These are phyloP conservation scores for Narcine bancroftii DNA, from an alignment of 2,113 vertebrate genomes.

Conservation along the genomic window DNA sequence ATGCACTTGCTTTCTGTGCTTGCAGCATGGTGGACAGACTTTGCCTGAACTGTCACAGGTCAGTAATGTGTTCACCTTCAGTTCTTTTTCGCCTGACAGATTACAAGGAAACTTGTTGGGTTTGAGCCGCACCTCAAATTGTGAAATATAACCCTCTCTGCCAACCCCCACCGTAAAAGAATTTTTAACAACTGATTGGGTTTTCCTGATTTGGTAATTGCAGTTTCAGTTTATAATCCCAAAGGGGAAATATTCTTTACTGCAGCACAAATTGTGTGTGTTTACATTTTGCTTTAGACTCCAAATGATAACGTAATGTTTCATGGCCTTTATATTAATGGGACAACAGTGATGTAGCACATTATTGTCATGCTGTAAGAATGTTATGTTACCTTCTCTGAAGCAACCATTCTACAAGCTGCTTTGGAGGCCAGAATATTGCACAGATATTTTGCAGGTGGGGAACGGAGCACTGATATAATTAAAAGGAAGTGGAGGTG, in stretches of 20 bases:
- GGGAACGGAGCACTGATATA: neutral
- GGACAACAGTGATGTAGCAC: neutral
- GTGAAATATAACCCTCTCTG: neutral
- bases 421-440: neutral
- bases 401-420: neutral
- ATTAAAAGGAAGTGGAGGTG: neutral
- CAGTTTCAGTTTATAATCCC: neutral
- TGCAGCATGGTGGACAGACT: slow-evolving; percentile 96
- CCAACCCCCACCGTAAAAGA: too few species aligned
- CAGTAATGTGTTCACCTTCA: neutral
- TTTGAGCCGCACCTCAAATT: neutral
- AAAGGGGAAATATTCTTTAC: neutral
- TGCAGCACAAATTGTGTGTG: neutral
- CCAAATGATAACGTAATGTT: neutral
- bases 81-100: neutral
- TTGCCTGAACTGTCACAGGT: slow-evolving; percentile 98
- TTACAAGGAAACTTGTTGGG: neutral
- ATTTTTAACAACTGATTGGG: too few species aligned
- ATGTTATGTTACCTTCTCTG: neutral
- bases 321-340: neutral
- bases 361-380: neutral
- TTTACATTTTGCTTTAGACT: neutral
- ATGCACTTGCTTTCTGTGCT: slow-evolving; percentile 91
- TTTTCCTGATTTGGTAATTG: neutral
- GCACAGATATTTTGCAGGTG: neutral